These are phyloP conservation scores for Acrocephalus arundinaceus DNA, from an alignment of 2,113 vertebrate species.

Conservation along the genomic window DNA sequence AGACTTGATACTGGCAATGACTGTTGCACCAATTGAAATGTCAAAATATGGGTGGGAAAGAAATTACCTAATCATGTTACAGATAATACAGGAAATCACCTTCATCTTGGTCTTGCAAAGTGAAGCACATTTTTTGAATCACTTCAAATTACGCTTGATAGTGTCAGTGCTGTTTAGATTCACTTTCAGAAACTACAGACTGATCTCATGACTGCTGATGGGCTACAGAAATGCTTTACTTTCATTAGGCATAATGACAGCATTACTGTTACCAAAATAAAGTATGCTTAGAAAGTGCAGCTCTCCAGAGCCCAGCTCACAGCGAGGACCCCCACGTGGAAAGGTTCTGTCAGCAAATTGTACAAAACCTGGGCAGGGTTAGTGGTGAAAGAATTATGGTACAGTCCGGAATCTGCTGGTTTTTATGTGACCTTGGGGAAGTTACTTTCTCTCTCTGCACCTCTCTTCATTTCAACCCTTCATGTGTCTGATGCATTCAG, in stretches of 20 bases:
- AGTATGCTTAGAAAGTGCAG: not conserved
- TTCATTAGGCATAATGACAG: not conserved
- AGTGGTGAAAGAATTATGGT: not conserved
- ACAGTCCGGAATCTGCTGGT: not conserved
- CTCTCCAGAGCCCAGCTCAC: not conserved
- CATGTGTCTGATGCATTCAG: not conserved
- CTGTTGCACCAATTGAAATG: not conserved
- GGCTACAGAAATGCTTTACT: not conserved
- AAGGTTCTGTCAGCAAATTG: not conserved
- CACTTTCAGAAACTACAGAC: not conserved
- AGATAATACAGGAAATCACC: slow-evolving; percentile 3
- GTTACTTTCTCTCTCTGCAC: not conserved
- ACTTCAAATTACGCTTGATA: slow-evolving; percentile 11
- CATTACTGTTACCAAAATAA: not conserved
- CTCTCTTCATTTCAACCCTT: not conserved
- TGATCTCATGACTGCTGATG: not conserved
- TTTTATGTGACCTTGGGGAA: not conserved
- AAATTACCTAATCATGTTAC: not conserved
- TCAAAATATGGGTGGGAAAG: not conserved
- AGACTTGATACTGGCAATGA: not conserved
- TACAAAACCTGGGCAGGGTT: not conserved
- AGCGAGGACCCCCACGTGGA: accelerated
- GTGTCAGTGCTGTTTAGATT: not conserved
- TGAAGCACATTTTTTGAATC: not conserved
- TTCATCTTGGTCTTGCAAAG: not conserved